A percentile compares a stretch with the other conserved stretches of the same genome.
These are phyloP conservation scores for Pseudorectes ferrugineus DNA, from an alignment of 2,113 vertebrate genomes.

Conservation along the genomic window DNA sequence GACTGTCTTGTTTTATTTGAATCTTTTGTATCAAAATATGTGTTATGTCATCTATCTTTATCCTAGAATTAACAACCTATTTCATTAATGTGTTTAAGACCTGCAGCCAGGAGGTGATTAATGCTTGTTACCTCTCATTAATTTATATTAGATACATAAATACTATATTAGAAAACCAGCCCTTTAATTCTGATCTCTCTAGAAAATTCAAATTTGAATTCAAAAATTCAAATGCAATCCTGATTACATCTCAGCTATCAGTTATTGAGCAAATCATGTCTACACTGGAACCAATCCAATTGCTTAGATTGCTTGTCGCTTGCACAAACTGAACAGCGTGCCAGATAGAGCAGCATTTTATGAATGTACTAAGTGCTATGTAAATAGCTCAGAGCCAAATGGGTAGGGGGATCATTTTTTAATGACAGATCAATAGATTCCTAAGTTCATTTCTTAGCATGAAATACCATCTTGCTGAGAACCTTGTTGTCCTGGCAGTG, in stretches of 20 bases:
- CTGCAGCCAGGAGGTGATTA: neutral
- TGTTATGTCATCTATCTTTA: neutral
- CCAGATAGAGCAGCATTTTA: neutral
- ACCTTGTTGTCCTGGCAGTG: neutral
- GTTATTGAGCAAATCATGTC: neutral
- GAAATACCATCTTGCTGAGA: neutral
- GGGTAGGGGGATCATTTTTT: fast-evolving
- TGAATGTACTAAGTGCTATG: fast-evolving
- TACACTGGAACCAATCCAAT: neutral
- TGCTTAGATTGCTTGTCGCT: neutral
- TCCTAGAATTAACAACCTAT: neutral
- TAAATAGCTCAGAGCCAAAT: neutral
- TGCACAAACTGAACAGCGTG: neutral
- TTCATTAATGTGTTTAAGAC: neutral
- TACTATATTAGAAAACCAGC: neutral
- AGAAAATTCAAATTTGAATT: neutral
- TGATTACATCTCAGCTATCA: neutral
- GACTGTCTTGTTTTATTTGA: neutral
- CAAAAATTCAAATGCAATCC: neutral
- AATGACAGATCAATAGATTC: neutral
- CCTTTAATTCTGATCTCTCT: neutral
- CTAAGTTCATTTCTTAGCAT: neutral
- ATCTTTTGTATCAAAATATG: neutral
- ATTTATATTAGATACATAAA: neutral
- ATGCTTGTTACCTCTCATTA: neutral